Percentiles rank a stretch among this genome's conserved stretches.
Evolutionary conservation across 2,888 invertebrate species (phyloP).

Genomic region (Hypercompe scribonia): DNA sequence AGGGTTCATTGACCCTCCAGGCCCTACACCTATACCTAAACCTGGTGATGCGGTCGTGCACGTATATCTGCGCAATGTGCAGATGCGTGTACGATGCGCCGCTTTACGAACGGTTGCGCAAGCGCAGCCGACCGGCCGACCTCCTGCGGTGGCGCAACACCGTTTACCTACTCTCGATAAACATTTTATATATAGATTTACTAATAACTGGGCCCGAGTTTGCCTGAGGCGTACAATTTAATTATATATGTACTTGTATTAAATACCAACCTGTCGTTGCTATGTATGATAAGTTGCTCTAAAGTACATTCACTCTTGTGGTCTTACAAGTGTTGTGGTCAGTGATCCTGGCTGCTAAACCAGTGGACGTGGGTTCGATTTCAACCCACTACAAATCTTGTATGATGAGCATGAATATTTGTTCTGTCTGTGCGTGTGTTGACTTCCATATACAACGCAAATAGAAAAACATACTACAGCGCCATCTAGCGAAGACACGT

Average conservation of each 20-base stretch:
- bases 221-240: background rate
- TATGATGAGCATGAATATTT: too few species aligned
- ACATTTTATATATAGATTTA: conserved; percentile 10
- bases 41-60: conserved; percentile 22
- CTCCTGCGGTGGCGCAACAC: conserved; percentile 37
- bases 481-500: too few species aligned
- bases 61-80: conserved; percentile 45
- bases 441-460: too few species aligned
- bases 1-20: conserved; percentile 9
- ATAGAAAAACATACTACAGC: too few species aligned
- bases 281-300: background rate
- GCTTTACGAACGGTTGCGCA: conserved; percentile 31
- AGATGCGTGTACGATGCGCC: conserved; percentile 50
- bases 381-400: too few species aligned
- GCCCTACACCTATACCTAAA: conserved; percentile 6
- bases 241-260: background rate
- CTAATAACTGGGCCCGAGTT: background rate
- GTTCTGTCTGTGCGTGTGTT: too few species aligned
- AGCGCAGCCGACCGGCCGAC: conserved; percentile 41
- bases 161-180: conserved; percentile 18
- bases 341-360: too few species aligned
- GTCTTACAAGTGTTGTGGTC: background rate
- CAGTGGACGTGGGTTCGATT: too few species aligned
- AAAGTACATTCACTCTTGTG: background rate
- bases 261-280: background rate